Base-by-base conservation (phyloP, 1,140 invertebrate genomes). In the Bemisia tabaci region DNA sequence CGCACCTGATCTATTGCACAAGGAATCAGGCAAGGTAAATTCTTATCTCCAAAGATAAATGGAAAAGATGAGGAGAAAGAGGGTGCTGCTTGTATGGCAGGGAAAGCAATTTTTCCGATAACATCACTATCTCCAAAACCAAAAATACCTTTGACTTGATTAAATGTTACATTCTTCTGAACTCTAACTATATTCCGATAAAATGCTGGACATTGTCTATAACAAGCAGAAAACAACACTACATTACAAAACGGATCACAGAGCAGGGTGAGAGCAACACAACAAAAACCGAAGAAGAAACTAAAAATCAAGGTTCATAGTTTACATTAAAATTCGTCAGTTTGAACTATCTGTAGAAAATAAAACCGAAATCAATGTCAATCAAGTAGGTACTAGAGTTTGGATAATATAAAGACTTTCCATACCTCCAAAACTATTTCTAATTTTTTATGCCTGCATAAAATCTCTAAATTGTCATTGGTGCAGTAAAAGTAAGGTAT, bases 61-160 rank as follows among this genome's bases (percentile, higher is more conserved):
- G 97, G 97, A 80, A 99, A 99, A n/a, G 91, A 89, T 12, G 89
- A 89, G 0, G 92, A 93, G 73, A 99, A 87, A 12, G 92, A 90
- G 0, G 97, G 97, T 0, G 94, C 91, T 11, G 96, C 97, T 81
- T 99, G 95, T 64, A 95, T 89, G 0, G 95, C 89, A 0, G 97
- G 97, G 78, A 99, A 99, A 12, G 87, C 85, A 33, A 98, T 96
- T 85, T 99, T 99, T 62, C 94, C 97, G 73, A 99, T 95, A 26
- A 89, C 87, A 81, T 92, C 93, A 71, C 92, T 95, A 67, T 97
- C 96, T 17, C 87, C 88, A 78, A 99, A 99, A 1, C 97, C 97
- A 81, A 99, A 99, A 69, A 98, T 98, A 17, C 92, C 94, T 79
- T 87, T 92, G 1, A 88, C 86, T 79, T 99, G 96, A 78, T 98